Conservation (phyloP, 2,888 invertebrate species). For the Fragum whitleyi region DNA sequence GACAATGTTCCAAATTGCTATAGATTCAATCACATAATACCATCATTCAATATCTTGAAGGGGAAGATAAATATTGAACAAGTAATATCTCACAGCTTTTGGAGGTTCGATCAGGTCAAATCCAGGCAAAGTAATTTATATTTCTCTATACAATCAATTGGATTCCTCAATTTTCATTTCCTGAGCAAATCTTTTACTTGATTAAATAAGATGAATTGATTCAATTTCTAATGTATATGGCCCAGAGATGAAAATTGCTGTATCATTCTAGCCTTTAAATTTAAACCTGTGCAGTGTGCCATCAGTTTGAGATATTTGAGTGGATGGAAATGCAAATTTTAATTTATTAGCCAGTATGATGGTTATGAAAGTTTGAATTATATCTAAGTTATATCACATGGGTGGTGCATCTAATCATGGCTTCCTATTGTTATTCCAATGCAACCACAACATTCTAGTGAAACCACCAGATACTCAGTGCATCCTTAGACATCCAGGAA, state of each 20-base stretch:
- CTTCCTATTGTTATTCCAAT: too few species aligned
- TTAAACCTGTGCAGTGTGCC: background rate
- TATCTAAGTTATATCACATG: too few species aligned
- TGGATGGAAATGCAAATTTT: too few species aligned
- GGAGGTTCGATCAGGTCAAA: slow-evolving; percentile 10
- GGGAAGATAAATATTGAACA: slow-evolving; percentile 14
- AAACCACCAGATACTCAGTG: too few species aligned
- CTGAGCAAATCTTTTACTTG: slow-evolving; percentile 24
- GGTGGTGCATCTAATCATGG: too few species aligned
- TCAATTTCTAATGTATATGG: slow-evolving; percentile 14
- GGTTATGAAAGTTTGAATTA: too few species aligned
- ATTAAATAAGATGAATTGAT: slow-evolving; percentile 18
- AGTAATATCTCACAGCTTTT: slow-evolving; percentile 14
- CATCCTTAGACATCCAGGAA: too few species aligned
- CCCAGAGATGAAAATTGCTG: slow-evolving; percentile 9
- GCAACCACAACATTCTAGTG: too few species aligned
- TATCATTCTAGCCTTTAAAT: background rate
- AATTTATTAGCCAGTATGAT: too few species aligned
- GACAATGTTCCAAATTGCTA: slow-evolving; percentile 1
- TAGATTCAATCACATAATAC: background rate
- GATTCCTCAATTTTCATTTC: slow-evolving; percentile 18
- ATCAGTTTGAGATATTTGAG: too few species aligned
- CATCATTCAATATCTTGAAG: slow-evolving; percentile 4
- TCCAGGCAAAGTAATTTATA: slow-evolving; percentile 2
- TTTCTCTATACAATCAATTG: slow-evolving; percentile 10